Evolutionary conservation across 1,140 invertebrate genomes (phyloP).

Genomic region (Metopolophium dirhodum): DNA sequence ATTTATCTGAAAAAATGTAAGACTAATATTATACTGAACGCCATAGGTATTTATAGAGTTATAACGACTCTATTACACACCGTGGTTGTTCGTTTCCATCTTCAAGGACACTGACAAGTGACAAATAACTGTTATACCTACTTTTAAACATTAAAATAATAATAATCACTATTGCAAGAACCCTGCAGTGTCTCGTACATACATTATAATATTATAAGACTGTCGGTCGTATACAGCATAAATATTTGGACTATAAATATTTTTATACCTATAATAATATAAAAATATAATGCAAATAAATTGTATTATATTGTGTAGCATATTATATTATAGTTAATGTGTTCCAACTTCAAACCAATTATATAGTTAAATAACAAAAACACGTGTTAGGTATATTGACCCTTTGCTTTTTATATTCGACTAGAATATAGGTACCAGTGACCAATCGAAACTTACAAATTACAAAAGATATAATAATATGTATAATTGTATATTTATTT

Average conservation of each 20-base stretch:
- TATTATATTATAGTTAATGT: background rate
- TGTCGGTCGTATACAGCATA: background rate
- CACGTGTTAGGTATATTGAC: background rate
- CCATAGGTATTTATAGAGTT: background rate
- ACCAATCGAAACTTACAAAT: background rate
- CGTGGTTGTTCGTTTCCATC: background rate
- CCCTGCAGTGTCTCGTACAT: background rate
- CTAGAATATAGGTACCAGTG: too few species aligned
- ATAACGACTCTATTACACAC: background rate
- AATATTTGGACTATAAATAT: background rate
- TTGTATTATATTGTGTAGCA: background rate
- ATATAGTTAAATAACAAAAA: background rate
- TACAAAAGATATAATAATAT: background rate
- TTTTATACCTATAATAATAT: background rate
- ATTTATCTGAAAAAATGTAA: background rate
- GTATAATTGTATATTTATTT: background rate
- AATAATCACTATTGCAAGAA: background rate
- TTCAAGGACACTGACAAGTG: background rate
- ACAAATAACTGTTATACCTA: background rate
- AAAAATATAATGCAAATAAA: background rate
- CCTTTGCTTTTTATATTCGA: background rate
- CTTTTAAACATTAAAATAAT: background rate
- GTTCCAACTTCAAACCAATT: background rate
- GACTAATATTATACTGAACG: background rate
- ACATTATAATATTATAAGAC: too few species aligned